A percentile compares a stretch with the other conserved stretches of the same genome.
These are phyloP conservation scores for Amphibalanus amphitrite DNA, from an alignment of 1,140 invertebrate genomes.

Conservation along the genomic window DNA sequence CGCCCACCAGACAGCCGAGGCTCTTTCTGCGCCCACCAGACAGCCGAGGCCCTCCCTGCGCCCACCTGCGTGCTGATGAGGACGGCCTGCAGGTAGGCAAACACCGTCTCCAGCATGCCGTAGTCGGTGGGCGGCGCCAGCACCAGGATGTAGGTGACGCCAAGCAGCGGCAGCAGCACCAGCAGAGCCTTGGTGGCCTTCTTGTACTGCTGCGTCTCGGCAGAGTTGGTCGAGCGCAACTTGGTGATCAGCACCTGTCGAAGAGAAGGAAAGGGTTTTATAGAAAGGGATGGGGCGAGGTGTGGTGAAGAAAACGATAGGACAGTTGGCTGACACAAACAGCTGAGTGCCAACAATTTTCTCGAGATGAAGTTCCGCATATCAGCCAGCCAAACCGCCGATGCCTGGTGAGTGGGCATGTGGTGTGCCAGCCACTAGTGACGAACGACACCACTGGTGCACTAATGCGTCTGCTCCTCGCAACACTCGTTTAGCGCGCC, in stretches of 20 bases:
- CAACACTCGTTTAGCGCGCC: too few species aligned
- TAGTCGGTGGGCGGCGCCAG: conserved; percentile 47
- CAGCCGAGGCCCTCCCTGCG: conserved; percentile 35
- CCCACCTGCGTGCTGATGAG: conserved; percentile 63
- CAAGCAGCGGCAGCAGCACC: conserved; percentile 68
- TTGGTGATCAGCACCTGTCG: conserved; percentile 67
- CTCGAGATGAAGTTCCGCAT: too few species aligned
- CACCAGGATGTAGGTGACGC: conserved; percentile 70
- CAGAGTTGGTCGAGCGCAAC: too few species aligned
- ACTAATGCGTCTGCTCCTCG: too few species aligned
- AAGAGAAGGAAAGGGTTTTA: conserved; percentile 9
- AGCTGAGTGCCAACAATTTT: too few species aligned
- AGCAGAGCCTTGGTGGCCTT: conserved; percentile 75
- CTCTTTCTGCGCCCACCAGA: conserved; percentile 40
- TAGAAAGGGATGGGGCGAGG: not conserved
- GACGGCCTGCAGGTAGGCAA: too few species aligned
- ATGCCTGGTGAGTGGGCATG: too few species aligned
- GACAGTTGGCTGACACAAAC: too few species aligned
- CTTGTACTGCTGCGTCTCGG: conserved; percentile 69
- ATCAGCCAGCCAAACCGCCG: too few species aligned
- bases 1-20: conserved; percentile 57
- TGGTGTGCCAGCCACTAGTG: too few species aligned
- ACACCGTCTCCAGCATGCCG: conserved; percentile 20
- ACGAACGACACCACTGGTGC: too few species aligned
- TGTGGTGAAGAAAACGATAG: conserved; percentile 6